Percentiles rank a stretch among this genome's conserved stretches.
phyloP scores from a whole-genome alignment of 37 sponge, comb jelly and placozoan species.

The Oscarella lobularis region DNA sequence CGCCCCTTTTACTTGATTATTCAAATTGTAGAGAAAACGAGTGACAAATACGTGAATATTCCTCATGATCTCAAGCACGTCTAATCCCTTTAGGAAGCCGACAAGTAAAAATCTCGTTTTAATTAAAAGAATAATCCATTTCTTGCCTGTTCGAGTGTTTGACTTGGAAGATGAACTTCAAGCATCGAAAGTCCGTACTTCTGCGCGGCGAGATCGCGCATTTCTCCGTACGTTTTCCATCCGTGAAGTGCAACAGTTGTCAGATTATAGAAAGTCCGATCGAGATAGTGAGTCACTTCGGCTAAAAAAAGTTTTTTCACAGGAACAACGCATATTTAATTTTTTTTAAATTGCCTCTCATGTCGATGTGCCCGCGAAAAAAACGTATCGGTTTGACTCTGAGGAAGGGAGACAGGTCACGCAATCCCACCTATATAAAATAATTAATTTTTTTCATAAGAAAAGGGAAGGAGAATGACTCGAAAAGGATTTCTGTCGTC shows the following conservation, averaged over 20 bases:
- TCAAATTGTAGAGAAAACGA: constrained; percentile 85
- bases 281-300: constrained; percentile 86
- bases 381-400: constrained; percentile 73
- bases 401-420: constrained; percentile 66
- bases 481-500: constrained; percentile 94
- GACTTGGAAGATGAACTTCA: constrained; percentile 94
- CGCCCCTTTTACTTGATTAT: no score
- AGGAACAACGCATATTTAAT: not conserved
- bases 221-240: constrained; percentile 94
- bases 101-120: no score
- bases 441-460: not conserved
- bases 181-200: constrained; percentile 92
- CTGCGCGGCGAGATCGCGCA: constrained; percentile 89
- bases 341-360: constrained; percentile 42
- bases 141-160: constrained; percentile 83
- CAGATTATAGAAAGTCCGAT: constrained; percentile 92
- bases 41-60: constrained; percentile 93
- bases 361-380: constrained; percentile 75
- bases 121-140: not conserved
- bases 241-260: constrained; percentile 89
- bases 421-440: constrained; percentile 32
- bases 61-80: constrained; percentile 94
- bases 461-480: constrained; percentile 13
- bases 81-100: constrained; percentile 84
- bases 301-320: not conserved